Evolutionary conservation across 2,797 vertebrate species (phyloP).

Genomic region (Parauchenoglanis punctatus): DNA sequence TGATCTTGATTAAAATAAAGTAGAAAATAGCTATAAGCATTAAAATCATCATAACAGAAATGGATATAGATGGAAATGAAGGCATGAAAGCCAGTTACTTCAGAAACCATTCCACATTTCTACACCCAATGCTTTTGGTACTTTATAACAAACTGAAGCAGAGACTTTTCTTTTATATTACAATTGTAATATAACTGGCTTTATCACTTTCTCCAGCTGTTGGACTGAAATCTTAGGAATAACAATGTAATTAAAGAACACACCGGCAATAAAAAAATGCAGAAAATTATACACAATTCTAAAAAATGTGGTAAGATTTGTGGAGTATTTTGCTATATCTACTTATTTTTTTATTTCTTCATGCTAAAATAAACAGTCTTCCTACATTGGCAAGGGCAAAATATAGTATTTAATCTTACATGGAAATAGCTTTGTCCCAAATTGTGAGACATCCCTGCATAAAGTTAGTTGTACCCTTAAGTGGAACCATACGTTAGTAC

Average conservation of each 20-base stretch:
- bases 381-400: not conserved
- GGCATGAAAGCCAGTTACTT: not conserved
- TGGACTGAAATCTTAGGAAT: not conserved
- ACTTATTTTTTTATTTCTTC: not conserved
- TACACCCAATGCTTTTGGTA: not conserved
- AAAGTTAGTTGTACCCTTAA: slow-evolving; percentile 8
- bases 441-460: not conserved
- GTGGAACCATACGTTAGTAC: slow-evolving; percentile 13
- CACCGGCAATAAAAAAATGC: not conserved
- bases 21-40: not conserved
- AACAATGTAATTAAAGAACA: not conserved
- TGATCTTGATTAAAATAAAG: not conserved
- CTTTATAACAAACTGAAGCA: not conserved
- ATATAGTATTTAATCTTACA: not conserved
- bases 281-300: not conserved
- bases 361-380: not conserved
- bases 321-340: not conserved
- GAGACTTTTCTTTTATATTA: not conserved
- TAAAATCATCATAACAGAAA: not conserved
- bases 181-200: not conserved
- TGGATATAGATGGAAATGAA: not conserved
- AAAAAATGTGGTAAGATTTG: not conserved
- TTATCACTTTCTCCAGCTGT: not conserved
- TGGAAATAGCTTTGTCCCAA: slow-evolving; percentile 3
- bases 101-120: not conserved